Percentiles rank a stretch among this genome's conserved stretches.
phyloP scores from a whole-genome alignment of 2,113 vertebrate genomes.

The Periophthalmus modestus region DNA sequence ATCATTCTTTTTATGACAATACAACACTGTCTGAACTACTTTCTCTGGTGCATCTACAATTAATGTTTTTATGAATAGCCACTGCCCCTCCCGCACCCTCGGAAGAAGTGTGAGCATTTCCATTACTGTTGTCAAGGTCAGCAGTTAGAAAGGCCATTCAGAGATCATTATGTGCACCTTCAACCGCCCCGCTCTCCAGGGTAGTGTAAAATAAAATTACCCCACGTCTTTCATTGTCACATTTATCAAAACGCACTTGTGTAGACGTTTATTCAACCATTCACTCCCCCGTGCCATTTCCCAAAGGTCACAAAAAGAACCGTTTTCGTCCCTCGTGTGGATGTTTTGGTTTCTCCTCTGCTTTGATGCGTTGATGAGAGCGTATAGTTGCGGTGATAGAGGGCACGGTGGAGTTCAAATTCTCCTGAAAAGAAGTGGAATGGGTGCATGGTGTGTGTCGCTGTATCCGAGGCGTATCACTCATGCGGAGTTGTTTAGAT shows the following conservation, averaged over 20 bases:
- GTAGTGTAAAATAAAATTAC: constrained; percentile 67
- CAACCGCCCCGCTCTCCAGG: constrained; percentile 44
- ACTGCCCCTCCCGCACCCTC: constrained; percentile 11
- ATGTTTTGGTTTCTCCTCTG: constrained; percentile 49
- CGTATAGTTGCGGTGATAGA: constrained; percentile 48
- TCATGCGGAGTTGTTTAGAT: constrained; percentile 51
- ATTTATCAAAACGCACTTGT: constrained; percentile 67
- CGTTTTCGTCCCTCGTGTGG: constrained; percentile 45
- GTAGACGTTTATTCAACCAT: constrained; percentile 64
- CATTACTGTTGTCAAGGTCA: constrained; percentile 63
- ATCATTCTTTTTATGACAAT: not conserved
- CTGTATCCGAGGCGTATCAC: constrained; percentile 50
- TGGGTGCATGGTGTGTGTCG: constrained; percentile 32
- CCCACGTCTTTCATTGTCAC: constrained; percentile 57
- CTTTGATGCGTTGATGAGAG: constrained; percentile 44
- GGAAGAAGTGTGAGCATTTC: constrained; percentile 46
- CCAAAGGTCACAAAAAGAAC: constrained; percentile 62
- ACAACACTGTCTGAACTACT: not conserved
- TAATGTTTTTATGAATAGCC: constrained; percentile 49
- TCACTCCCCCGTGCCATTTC: constrained; percentile 62
- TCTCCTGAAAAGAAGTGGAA: constrained; percentile 36
- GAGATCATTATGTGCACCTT: constrained; percentile 54
- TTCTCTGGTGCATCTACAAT: constrained; percentile 34
- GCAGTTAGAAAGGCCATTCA: constrained; percentile 39
- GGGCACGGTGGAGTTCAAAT: constrained; percentile 44